Evolutionary conservation across 2,113 vertebrate species (phyloP).

Genomic region (Lepisosteus osseus): DNA sequence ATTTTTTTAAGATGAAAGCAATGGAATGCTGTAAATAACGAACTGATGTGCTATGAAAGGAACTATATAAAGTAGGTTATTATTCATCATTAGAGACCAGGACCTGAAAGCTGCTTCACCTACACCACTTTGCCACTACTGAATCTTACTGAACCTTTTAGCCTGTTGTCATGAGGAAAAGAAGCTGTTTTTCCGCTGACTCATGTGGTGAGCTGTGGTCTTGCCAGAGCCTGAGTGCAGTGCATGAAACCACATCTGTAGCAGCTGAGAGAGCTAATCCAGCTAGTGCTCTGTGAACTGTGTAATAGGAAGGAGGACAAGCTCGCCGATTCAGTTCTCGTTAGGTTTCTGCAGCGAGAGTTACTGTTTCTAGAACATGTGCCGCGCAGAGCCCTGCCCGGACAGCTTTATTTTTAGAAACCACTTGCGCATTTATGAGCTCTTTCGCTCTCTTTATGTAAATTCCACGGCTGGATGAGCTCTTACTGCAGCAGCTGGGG

Average conservation of each 20-base stretch:
- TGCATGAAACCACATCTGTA: neutral
- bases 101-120: neutral
- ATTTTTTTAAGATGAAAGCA: too few relatives aligned
- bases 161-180: too few relatives aligned
- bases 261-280: neutral
- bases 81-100: too few relatives aligned
- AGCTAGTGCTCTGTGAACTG: neutral
- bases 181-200: too few relatives aligned
- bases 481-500: neutral
- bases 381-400: neutral
- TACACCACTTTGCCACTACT: neutral
- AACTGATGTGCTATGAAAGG: too few relatives aligned
- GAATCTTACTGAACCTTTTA: too few relatives aligned
- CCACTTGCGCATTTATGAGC: conserved; percentile 28
- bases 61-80: too few relatives aligned
- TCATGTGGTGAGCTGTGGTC: neutral
- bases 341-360: neutral
- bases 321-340: neutral
- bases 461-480: neutral
- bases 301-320: too few relatives aligned
- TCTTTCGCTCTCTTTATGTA: conserved; percentile 16
- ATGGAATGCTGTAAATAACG: too few relatives aligned
- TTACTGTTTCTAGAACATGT: neutral
- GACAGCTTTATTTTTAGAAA: neutral
- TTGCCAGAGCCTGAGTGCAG: neutral